These are phyloP conservation scores for Apamea epomidion DNA, from an alignment of 2,888 invertebrate genomes.

Conservation along the genomic window DNA sequence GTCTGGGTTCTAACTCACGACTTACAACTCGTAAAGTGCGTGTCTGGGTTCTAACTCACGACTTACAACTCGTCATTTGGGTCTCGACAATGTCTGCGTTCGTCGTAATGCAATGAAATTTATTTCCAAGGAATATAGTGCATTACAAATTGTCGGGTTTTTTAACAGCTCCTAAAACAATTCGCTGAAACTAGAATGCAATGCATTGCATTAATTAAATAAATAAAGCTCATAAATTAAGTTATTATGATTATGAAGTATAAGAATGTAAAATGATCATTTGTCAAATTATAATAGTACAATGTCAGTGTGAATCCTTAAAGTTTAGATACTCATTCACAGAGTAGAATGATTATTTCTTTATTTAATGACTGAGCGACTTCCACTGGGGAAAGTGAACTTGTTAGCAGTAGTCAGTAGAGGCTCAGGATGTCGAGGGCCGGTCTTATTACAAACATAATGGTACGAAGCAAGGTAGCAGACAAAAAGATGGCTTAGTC, in stretches of 20 bases:
- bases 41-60: too few species aligned
- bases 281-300: neutral
- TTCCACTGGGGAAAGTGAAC: neutral
- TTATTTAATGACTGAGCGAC: neutral
- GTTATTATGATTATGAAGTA: neutral
- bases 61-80: too few species aligned
- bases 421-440: neutral
- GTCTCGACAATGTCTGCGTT: neutral
- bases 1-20: too few species aligned
- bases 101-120: neutral
- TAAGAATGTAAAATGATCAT: too few species aligned
- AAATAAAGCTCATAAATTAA: too few species aligned
- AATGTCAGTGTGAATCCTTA: neutral
- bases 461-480: neutral
- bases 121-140: too few species aligned
- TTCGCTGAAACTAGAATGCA: too few species aligned
- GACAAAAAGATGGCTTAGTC: neutral
- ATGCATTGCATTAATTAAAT: too few species aligned
- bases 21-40: too few species aligned
- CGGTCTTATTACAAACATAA: neutral
- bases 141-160: neutral
- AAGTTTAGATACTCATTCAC: neutral
- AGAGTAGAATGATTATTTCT: neutral
- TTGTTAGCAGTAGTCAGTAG: neutral
- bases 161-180: neutral